phyloP scores from a whole-genome alignment of 2,888 invertebrate genomes.

The Epistrophe grossulariae region DNA sequence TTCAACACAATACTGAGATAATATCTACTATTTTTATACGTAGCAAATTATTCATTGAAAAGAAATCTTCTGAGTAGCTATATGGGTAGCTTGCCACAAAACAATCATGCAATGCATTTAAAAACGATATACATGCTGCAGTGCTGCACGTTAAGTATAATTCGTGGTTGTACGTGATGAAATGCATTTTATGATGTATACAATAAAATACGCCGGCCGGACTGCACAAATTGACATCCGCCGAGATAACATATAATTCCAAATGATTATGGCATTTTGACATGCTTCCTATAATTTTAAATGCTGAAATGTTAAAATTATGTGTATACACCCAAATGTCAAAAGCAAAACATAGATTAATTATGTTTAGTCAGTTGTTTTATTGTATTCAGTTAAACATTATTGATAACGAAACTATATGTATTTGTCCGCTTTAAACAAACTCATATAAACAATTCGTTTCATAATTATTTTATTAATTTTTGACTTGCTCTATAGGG shows the following conservation, averaged over 20 bases:
- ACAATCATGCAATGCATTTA: slow-evolving; percentile 15
- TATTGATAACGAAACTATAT: neutral
- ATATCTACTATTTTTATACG: too few species aligned
- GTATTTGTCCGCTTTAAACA: neutral
- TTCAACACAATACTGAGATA: neutral
- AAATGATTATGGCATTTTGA: neutral
- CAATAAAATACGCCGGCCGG: neutral
- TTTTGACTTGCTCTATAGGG: too few species aligned
- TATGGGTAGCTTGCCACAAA: neutral
- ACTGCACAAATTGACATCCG: neutral
- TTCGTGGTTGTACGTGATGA: slow-evolving; percentile 5
- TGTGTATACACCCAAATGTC: neutral
- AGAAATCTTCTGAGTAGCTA: neutral
- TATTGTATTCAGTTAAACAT: neutral
- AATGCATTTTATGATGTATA: neutral
- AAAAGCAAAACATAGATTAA: slow-evolving; percentile 9
- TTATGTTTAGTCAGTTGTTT: neutral
- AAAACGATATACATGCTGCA: neutral
- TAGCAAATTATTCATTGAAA: neutral
- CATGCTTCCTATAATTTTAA: neutral
- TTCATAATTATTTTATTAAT: too few species aligned
- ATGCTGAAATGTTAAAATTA: neutral
- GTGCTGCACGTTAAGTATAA: neutral
- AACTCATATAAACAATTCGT: too few species aligned
- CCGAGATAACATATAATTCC: neutral